Conservation (phyloP, 2,888 invertebrate genomes). For the Pristionchus mayeri region DNA sequence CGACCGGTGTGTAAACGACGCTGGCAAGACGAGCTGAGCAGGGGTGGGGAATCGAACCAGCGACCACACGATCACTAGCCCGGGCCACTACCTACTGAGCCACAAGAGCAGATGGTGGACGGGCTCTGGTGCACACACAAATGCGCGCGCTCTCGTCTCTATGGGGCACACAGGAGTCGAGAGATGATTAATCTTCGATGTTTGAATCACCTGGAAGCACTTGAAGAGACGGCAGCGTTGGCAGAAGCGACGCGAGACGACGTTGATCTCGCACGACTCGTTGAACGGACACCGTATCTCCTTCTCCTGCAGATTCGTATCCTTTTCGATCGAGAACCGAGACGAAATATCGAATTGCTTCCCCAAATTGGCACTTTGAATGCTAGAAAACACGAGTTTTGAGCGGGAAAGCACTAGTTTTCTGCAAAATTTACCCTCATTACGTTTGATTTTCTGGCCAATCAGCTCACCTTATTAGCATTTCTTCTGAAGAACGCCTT, state of each 20-base stretch:
- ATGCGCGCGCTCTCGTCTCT: neutral
- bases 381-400: too few species aligned
- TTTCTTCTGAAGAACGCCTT: conserved; percentile 96
- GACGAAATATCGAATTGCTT: neutral
- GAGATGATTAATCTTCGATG: neutral
- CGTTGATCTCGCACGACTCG: conserved; percentile 72
- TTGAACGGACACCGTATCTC: conserved; percentile 74
- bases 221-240: conserved; percentile 94
- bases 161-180: neutral
- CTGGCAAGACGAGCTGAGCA: neutral
- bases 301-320: conserved; percentile 57
- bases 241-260: conserved; percentile 89
- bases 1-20: conserved; percentile 40
- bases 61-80: neutral
- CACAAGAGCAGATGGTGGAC: neutral
- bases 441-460: neutral
- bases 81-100: conserved; percentile 19
- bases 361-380: too few species aligned
- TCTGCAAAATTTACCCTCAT: too few species aligned
- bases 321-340: neutral
- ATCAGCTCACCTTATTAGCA: conserved; percentile 81
- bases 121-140: neutral
- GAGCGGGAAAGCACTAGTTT: too few species aligned
- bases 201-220: conserved; percentile 82
- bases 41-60: conserved; percentile 34